Conservation (phyloP, 2,113 vertebrate species). For the Noturus placidus region DNA sequence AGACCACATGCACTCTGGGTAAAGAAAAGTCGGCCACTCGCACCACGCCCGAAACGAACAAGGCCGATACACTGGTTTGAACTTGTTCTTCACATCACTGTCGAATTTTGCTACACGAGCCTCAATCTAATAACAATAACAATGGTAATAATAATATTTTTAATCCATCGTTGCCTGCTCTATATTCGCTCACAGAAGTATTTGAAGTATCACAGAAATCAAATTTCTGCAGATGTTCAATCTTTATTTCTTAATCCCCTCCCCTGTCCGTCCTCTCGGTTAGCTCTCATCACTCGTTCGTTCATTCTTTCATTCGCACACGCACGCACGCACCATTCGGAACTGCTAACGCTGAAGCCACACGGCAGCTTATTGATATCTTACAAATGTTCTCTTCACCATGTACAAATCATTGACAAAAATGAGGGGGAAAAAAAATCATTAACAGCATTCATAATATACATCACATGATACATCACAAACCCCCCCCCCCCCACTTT, state of each 20-base stretch:
- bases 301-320: slow-evolving; percentile 49
- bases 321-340: slow-evolving; percentile 44
- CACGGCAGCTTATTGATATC: slow-evolving; percentile 71
- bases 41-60: slow-evolving; percentile 22
- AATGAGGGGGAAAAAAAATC: slow-evolving; percentile 57
- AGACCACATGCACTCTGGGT: slow-evolving; percentile 27
- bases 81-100: slow-evolving; percentile 20
- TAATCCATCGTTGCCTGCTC: background rate
- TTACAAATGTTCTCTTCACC: slow-evolving; percentile 67
- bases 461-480: slow-evolving; percentile 66
- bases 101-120: background rate
- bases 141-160: background rate
- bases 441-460: slow-evolving; percentile 65
- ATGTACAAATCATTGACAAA: slow-evolving; percentile 73
- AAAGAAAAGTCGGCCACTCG: slow-evolving; percentile 15
- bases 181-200: background rate
- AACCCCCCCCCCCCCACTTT: slow-evolving; percentile 35
- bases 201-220: slow-evolving; percentile 54
- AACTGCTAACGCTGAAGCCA: slow-evolving; percentile 61
- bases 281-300: slow-evolving; percentile 31
- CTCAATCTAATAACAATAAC: slow-evolving; percentile 1
- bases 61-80: slow-evolving; percentile 40
- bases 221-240: slow-evolving; percentile 48
- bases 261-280: slow-evolving; percentile 37
- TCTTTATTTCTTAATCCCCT: slow-evolving; percentile 56